Conservation (phyloP, 2,888 invertebrate genomes). For the Andrena dorsata region DNA sequence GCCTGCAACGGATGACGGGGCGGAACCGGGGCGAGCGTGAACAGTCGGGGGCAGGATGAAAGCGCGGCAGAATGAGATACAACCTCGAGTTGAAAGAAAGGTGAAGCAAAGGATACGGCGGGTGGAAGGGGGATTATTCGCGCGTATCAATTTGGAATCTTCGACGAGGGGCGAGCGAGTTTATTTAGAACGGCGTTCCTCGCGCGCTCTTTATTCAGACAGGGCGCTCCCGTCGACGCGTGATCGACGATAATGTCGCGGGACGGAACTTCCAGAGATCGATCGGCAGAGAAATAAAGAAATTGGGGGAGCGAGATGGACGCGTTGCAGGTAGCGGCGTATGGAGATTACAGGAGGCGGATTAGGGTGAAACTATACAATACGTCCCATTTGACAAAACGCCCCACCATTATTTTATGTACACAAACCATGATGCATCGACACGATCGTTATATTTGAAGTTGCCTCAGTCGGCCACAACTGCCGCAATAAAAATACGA, state of each 20-base stretch:
- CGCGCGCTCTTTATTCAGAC: slow-evolving; percentile 39
- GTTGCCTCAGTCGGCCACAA: no score
- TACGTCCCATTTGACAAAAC: no score
- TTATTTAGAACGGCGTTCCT: slow-evolving; percentile 14
- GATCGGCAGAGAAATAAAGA: slow-evolving; percentile 39
- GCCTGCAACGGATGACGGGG: neutral
- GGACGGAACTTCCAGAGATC: slow-evolving; percentile 40
- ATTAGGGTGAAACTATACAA: no score
- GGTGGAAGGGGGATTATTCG: slow-evolving; percentile 25
- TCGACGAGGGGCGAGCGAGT: slow-evolving; percentile 14
- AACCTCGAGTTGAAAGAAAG: neutral
- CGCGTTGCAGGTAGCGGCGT: slow-evolving; percentile 51
- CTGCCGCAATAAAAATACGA: no score
- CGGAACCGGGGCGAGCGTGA: neutral
- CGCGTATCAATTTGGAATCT: slow-evolving; percentile 52
- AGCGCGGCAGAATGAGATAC: slow-evolving; percentile 12
- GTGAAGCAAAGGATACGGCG: neutral
- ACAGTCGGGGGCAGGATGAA: neutral
- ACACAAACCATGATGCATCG: no score
- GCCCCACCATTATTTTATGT: no score
- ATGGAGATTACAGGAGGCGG: slow-evolving; percentile 61
- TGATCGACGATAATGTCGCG: slow-evolving; percentile 55
- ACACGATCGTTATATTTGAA: no score
- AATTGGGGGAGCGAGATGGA: slow-evolving; percentile 6
- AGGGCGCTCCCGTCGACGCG: slow-evolving; percentile 35